Base-by-base conservation (phyloP, 2,113 vertebrate species). In the Pontoporia blainvillei region DNA sequence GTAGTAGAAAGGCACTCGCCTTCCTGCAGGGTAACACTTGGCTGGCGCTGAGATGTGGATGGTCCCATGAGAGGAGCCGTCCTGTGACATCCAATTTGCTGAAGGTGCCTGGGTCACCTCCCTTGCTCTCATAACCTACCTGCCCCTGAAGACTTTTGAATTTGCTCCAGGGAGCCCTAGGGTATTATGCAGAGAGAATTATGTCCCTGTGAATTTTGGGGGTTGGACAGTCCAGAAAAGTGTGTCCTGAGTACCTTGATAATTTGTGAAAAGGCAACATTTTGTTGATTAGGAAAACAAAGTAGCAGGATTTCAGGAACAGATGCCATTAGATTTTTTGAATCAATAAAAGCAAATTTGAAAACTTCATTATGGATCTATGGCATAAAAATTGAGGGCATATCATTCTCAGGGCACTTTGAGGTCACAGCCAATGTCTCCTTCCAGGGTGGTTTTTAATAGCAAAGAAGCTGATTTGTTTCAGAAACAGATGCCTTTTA, bases 121-220 rank as follows among this genome's bases (percentile, higher is more conserved):
- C 18, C 36, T 41, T 36, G 34, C 54, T 76, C 13, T 94, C 20
- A 3, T n/a, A 34, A 54, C 12, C 3, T 71, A 15, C 18, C 41
- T 72, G 23, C 36, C n/a, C 23, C 71, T 46, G 6, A 87, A 79
- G 64, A 85, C 41, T 64, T 71, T 13, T 1, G 0, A 20, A 62
- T 52, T 85, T 64, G 34, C 31, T 41, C 25, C 18, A 11, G 2
- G 49, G 49, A 52, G n/a, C 46, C 9, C 20, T 9, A 52, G 2
- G 39, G 27, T 49, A 25, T n/a, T 4, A 0, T 1, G 1, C 4
- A 39, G n/a, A 84, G 39, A 49, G 29, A 78, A 20, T 66, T 75
- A 54, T 46, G 34, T 31, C 57, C 46, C 10, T 54, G 31, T 62
- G 41, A 61, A 10, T 54, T 57, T 49, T 0, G 27, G 15, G 44